phyloP scores from a whole-genome alignment of 1,140 invertebrate species.

The Cyphomyrmex costatus region DNA sequence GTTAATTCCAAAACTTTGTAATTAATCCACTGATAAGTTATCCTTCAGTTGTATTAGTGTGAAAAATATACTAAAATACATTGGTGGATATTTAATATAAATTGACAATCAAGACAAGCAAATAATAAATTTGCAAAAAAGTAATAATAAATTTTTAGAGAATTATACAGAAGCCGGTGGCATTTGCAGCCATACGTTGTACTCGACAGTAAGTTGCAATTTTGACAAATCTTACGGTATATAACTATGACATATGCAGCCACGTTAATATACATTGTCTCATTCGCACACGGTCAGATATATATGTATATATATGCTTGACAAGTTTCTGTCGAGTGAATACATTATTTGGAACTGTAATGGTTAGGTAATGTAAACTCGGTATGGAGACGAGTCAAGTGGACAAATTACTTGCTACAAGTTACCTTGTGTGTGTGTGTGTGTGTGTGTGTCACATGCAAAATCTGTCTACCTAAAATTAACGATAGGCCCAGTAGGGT shows the following conservation, averaged over 20 bases:
- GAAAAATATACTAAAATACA: conserved; percentile 55
- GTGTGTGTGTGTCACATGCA: conserved; percentile 56
- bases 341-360: conserved; percentile 54
- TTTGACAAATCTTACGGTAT: conserved; percentile 18
- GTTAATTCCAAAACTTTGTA: conserved; percentile 60
- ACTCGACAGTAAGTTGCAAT: conserved; percentile 11
- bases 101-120: background rate
- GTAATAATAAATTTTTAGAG: background rate
- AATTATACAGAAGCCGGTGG: conserved; percentile 6
- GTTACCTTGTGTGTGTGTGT: no score
- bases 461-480: conserved; percentile 54
- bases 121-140: background rate
- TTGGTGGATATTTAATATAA: background rate
- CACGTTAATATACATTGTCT: conserved; percentile 6
- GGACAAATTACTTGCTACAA: conserved; percentile 54
- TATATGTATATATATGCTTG: conserved; percentile 36
- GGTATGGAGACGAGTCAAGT: conserved; percentile 23
- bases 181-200: background rate
- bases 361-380: conserved; percentile 31
- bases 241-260: background rate
- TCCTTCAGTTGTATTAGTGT: conserved; percentile 22
- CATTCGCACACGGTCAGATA: conserved; percentile 10
- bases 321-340: conserved; percentile 39
- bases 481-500: conserved; percentile 9
- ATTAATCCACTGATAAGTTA: conserved; percentile 57